Evolutionary conservation across 2,888 invertebrate species (phyloP).

Genomic region (Dryomyza anilis): DNA sequence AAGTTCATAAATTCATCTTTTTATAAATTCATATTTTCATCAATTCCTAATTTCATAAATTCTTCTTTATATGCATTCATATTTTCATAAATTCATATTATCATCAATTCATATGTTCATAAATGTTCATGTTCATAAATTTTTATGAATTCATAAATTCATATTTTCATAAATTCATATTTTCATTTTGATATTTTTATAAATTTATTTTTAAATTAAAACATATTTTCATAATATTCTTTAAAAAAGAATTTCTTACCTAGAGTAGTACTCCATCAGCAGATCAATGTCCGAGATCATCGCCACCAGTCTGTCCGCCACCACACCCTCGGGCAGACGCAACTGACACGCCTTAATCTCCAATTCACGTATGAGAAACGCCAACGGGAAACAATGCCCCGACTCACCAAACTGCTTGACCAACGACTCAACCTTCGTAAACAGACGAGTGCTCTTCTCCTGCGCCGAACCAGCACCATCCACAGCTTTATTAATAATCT

Average conservation of each 20-base stretch:
- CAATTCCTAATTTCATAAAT: too few relatives aligned
- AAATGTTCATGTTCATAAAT: too few relatives aligned
- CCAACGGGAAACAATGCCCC: conserved; percentile 88
- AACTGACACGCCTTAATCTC: conserved; percentile 79
- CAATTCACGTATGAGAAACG: conserved; percentile 78
- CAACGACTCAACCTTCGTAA: conserved; percentile 77
- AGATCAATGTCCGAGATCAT: conserved; percentile 79
- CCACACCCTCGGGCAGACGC: conserved; percentile 73
- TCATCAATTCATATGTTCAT: too few relatives aligned
- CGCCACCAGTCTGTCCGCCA: conserved; percentile 76
- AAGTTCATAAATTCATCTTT: too few relatives aligned
- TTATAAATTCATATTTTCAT: too few relatives aligned
- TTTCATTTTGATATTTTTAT: too few relatives aligned
- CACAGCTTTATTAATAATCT: conserved; percentile 66
- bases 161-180: too few relatives aligned
- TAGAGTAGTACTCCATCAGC: conserved; percentile 81
- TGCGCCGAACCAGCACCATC: conserved; percentile 58
- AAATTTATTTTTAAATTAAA: neutral
- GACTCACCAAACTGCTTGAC: conserved; percentile 80
- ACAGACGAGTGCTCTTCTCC: conserved; percentile 71
- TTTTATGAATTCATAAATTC: too few relatives aligned
- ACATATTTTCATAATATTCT: too few relatives aligned
- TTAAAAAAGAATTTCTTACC: conserved; percentile 40
- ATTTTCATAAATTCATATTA: too few relatives aligned
- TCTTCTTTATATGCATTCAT: too few relatives aligned